Percentiles rank a stretch among this genome's conserved stretches.
Evolutionary conservation across 2,888 invertebrate species (phyloP).

Genomic region (Notocelia uddmanniana): DNA sequence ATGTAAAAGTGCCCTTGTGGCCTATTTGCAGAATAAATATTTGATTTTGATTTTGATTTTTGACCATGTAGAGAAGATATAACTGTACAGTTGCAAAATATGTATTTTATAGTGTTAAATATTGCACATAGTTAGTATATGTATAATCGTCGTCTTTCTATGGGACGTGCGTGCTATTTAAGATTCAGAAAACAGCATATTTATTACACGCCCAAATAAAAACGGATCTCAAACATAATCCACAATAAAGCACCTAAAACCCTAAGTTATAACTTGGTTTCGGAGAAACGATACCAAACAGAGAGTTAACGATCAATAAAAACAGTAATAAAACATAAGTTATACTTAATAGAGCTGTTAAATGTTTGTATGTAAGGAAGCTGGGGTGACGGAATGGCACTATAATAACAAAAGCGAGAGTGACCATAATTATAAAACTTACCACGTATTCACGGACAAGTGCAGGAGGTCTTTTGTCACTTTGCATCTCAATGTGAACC

Average conservation of each 20-base stretch:
- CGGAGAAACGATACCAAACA: slow-evolving; percentile 48
- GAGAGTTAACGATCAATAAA: slow-evolving; percentile 62
- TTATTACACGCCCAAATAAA: slow-evolving; percentile 26
- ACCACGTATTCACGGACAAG: background rate
- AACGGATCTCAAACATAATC: slow-evolving; percentile 32
- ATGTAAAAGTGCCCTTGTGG: too few relatives aligned
- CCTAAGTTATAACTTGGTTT: slow-evolving; percentile 47
- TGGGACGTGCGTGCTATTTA: background rate
- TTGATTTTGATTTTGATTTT: too few relatives aligned
- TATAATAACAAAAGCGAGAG: slow-evolving; percentile 51
- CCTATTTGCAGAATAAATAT: too few relatives aligned
- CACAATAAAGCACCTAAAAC: slow-evolving; percentile 36
- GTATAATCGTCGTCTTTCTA: background rate
- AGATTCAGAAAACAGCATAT: slow-evolving; percentile 13
- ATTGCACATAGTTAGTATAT: too few relatives aligned
- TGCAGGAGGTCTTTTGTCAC: background rate
- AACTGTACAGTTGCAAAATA: too few relatives aligned
- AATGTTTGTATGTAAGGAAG: slow-evolving; percentile 46
- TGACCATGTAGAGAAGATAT: too few relatives aligned
- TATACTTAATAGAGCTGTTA: slow-evolving; percentile 60
- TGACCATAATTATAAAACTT: slow-evolving; percentile 22
- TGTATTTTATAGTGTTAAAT: too few relatives aligned
- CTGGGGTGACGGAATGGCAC: slow-evolving; percentile 48
- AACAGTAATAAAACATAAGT: slow-evolving; percentile 61
- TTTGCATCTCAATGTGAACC: background rate